Percentiles rank a stretch among this genome's conserved stretches.
Conservation (phyloP, 1,140 invertebrate species). For the Hypsibius dujardini region DNA sequence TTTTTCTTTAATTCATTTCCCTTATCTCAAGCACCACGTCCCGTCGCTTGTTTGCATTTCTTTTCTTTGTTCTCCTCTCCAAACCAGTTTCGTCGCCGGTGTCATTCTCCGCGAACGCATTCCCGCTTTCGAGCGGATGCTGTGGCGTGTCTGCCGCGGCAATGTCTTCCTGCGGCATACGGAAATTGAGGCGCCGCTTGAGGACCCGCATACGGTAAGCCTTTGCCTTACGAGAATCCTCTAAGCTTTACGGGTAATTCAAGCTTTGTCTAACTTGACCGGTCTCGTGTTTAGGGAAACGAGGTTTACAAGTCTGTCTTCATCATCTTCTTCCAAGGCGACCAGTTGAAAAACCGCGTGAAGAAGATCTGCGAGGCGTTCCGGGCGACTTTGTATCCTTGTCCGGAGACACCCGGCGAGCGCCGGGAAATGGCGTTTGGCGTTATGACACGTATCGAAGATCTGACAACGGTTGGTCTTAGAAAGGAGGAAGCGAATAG, state of each 20-base stretch:
- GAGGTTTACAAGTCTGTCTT: constrained; percentile 91
- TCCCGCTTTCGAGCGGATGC: constrained; percentile 41
- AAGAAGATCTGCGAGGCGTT: constrained; percentile 96
- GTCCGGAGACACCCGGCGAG: constrained; percentile 73
- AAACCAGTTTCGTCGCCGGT: constrained; percentile 39
- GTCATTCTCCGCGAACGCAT: constrained; percentile 40
- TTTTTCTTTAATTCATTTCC: constrained; percentile 21
- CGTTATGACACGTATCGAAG: constrained; percentile 79
- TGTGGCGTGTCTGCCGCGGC: constrained; percentile 44
- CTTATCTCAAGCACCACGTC: too few relatives aligned
- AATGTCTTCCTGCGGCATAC: constrained; percentile 44
- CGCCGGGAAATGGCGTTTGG: constrained; percentile 81
- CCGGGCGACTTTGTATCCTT: constrained; percentile 85
- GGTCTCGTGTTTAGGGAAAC: constrained; percentile 51
- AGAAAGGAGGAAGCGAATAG: too few relatives aligned
- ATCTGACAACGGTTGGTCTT: constrained; percentile 87
- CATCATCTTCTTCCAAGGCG: constrained; percentile 98
- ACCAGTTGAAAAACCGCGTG: constrained; percentile 81
- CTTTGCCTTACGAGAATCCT: too few relatives aligned
- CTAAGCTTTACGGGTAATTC: too few relatives aligned
- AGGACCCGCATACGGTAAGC: constrained; percentile 39
- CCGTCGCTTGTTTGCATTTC: background rate
- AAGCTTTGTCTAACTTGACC: too few relatives aligned
- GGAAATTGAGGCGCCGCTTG: constrained; percentile 40
- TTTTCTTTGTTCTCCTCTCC: constrained; percentile 11